Percentiles rank a stretch among this genome's conserved stretches.
phyloP scores from a whole-genome alignment of 2,113 vertebrate species.

The Bufo gargarizans region DNA sequence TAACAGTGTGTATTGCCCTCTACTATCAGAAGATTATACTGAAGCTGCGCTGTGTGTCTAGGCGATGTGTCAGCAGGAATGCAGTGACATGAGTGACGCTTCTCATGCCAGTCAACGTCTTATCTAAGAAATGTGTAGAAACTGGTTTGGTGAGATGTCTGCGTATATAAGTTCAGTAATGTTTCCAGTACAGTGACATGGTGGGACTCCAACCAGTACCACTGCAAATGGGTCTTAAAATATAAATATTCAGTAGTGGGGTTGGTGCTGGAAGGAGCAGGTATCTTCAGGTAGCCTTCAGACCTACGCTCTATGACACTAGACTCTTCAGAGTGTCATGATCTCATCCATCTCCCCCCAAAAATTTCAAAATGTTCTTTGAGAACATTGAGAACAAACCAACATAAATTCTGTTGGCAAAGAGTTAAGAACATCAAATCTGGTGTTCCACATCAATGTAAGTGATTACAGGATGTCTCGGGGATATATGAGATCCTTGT shows the following conservation, averaged over 20 bases:
- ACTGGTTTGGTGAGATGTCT: neutral
- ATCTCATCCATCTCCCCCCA: too few relatives aligned
- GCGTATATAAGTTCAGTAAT: neutral
- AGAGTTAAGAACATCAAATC: neutral
- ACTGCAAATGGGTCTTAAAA: neutral
- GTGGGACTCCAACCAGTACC: neutral
- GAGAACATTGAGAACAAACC: neutral
- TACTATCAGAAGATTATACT: neutral
- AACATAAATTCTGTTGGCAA: neutral
- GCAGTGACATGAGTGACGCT: neutral
- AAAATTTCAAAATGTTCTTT: neutral
- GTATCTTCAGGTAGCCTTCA: too few relatives aligned
- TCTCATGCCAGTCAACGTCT: neutral
- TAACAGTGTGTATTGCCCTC: too few relatives aligned
- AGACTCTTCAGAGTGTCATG: too few relatives aligned
- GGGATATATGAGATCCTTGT: conserved; percentile 28
- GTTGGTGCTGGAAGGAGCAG: neutral
- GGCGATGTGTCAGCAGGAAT: neutral
- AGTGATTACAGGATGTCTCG: conserved; percentile 7
- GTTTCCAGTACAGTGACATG: neutral
- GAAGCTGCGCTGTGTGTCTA: neutral
- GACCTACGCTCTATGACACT: too few relatives aligned
- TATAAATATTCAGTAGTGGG: neutral
- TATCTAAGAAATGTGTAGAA: neutral
- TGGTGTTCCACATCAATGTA: neutral